Conservation (phyloP, 2,113 vertebrate species). For the Phyllostomus discolor region DNA sequence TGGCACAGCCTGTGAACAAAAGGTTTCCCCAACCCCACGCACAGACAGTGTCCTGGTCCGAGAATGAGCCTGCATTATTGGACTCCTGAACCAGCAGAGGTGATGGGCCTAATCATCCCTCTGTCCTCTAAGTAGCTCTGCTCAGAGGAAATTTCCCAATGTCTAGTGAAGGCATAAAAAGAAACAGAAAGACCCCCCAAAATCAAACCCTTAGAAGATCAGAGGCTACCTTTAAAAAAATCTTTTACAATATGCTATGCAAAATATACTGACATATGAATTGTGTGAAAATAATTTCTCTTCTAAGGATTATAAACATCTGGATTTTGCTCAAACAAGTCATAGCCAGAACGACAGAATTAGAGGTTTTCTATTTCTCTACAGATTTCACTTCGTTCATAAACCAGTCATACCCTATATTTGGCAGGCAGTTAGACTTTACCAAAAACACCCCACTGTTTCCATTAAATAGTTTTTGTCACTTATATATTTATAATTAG, state of each 20-base stretch:
- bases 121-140: background rate
- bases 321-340: background rate
- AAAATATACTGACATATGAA: background rate
- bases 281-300: background rate
- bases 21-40: background rate
- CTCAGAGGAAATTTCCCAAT: background rate
- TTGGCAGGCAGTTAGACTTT: background rate
- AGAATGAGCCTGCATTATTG: background rate
- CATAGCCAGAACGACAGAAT: background rate
- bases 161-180: background rate
- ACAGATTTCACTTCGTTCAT: background rate
- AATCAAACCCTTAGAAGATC: background rate
- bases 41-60: background rate
- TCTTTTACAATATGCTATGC: background rate
- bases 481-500: background rate
- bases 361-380: background rate
- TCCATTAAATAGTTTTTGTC: background rate
- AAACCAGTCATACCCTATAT: background rate
- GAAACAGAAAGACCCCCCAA: background rate
- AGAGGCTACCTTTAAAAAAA: background rate
- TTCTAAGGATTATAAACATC: slow-evolving; percentile 1
- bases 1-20: background rate
- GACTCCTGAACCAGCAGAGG: background rate
- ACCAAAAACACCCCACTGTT: background rate
- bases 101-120: background rate